phyloP scores from a whole-genome alignment of 2,797 vertebrate genomes.

The Bucorvus abyssinicus region DNA sequence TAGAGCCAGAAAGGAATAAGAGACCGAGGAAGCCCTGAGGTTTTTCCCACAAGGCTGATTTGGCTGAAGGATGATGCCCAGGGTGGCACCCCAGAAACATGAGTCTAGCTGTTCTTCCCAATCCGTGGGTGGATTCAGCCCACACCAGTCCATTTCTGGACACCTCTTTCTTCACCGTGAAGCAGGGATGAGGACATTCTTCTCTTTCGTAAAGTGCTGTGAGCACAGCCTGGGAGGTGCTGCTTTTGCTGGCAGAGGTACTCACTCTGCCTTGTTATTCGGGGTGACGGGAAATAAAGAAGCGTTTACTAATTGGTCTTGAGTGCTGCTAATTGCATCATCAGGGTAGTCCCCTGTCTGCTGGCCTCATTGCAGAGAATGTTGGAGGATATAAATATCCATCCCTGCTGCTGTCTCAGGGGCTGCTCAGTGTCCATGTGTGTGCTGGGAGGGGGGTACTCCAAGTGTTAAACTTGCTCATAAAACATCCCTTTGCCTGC shows the following conservation, averaged over 20 bases:
- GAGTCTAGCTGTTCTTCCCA: background rate
- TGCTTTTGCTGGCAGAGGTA: background rate
- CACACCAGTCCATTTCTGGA: background rate
- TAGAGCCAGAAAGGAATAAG: background rate
- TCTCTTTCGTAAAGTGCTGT: background rate
- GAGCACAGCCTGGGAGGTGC: background rate
- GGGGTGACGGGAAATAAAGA: background rate
- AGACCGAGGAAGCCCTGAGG: background rate
- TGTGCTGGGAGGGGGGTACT: background rate
- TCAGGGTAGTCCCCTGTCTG: background rate
- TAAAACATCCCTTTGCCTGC: background rate
- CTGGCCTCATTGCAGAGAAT: background rate
- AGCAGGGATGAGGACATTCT: background rate
- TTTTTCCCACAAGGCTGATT: background rate
- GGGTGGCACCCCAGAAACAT: background rate
- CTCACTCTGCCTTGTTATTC: background rate
- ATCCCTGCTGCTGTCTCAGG: background rate
- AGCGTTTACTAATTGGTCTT: background rate
- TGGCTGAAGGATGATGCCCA: background rate
- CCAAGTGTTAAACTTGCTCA: background rate
- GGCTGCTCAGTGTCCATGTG: fast-evolving
- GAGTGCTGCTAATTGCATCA: background rate
- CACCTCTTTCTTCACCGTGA: background rate
- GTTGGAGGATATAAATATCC: background rate
- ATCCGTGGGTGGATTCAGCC: background rate